Base-by-base conservation (phyloP, 2,113 vertebrate genomes). In the Elephas maximus region DNA sequence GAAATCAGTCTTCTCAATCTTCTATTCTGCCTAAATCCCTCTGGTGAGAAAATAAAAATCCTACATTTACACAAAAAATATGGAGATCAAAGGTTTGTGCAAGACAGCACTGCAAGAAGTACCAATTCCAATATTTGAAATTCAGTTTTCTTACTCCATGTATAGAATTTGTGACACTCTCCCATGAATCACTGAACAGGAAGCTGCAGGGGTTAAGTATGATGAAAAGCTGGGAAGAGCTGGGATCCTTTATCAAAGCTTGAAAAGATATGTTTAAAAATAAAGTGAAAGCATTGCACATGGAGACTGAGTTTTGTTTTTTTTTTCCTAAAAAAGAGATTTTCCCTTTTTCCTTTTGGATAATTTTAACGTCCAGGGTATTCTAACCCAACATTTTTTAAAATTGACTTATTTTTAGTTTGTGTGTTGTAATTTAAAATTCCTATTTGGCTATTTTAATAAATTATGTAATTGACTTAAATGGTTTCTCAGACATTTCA, bases 401-500 rank as follows among this genome's bases (percentile, higher is more conserved):
- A 74, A 9, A 41, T 74, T 74, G 41, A 62, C 23, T 21, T 80
- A 30, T 37, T 88, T 82, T 83, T 83, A 69, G 26, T 15, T 48
- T 86, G 23, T 15, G 44, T 86, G 23, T 2, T 44, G 17, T 28
- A 69, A 6, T 24, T 92, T 84, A 78, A 37, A 8, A 15, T 83
- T 90, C 87, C 20, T 0, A 67, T 62, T 76, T n/a, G 6, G 1
- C 33, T 21, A 24, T 94, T 96, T 96, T 57, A 92, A 57, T 57
- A 84, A 92, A 11, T 89, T 82, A 73, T 48, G 41, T 41, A 17
- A 37, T 85, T 4, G 88, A 85, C 20, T 96, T 91, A 53, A 86
- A 53, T 5, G 6, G 89, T 0, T 84, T 71, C 1, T 57, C 60
- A 57, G 9, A 67, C 95, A 95, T 91, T 97, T 96, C 24, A 88